Conservation (phyloP, 2,113 vertebrate genomes). For the Brachyhypopomus gauderio region DNA sequence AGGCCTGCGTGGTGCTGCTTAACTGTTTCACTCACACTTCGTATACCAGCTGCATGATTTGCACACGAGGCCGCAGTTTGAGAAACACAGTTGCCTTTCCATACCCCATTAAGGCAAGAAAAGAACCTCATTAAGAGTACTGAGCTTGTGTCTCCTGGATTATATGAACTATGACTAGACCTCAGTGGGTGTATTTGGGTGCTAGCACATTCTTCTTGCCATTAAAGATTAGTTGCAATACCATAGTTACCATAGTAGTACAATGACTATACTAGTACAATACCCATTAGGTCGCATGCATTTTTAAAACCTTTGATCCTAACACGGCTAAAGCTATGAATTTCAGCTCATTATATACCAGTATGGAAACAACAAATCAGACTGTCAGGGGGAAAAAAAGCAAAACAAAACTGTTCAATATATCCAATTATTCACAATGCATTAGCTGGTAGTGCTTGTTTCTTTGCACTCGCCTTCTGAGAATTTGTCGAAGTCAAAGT, state of each 20-base stretch:
- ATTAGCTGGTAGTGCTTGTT: conserved; percentile 1
- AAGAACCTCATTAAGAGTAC: background rate
- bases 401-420: background rate
- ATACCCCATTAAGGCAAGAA: conserved; percentile 19
- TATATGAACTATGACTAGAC: background rate
- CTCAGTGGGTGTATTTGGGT: background rate
- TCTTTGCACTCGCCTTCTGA: background rate
- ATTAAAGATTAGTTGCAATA: background rate
- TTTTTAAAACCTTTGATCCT: too few species aligned
- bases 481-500: conserved; percentile 23
- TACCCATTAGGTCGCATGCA: too few species aligned
- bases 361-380: background rate
- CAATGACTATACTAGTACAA: background rate
- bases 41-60: conserved; percentile 19
- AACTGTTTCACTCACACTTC: conserved; percentile 69
- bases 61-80: conserved; percentile 1
- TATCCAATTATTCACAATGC: background rate
- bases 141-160: background rate
- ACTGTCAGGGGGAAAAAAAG: background rate
- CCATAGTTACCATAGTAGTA: background rate
- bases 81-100: conserved; percentile 5
- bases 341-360: background rate
- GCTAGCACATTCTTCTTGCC: background rate
- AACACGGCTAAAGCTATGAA: too few species aligned
- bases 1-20: conserved; percentile 70